Conservation (phyloP, 2,113 vertebrate genomes). For the Pantherophis guttatus region DNA sequence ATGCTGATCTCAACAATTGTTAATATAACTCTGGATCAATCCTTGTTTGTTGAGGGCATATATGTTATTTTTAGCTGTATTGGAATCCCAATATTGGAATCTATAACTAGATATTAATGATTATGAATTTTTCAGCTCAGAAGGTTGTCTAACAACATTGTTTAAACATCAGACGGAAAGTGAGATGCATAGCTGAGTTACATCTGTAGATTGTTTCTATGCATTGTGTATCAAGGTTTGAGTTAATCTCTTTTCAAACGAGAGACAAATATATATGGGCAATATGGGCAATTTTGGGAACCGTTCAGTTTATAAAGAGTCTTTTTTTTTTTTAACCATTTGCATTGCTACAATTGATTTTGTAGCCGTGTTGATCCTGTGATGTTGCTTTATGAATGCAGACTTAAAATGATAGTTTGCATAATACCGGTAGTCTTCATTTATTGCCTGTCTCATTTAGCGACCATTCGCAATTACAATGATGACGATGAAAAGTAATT, state of each 20-base stretch:
- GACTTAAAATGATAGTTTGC: neutral
- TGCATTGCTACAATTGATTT: neutral
- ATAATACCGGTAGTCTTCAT: neutral
- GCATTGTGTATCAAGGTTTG: neutral
- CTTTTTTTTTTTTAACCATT: neutral
- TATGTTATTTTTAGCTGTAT: neutral
- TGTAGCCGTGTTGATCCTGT: neutral
- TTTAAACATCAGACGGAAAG: neutral
- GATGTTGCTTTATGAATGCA: neutral
- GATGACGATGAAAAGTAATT: neutral
- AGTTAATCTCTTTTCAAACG: neutral
- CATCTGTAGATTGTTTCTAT: neutral
- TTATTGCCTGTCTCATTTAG: neutral
- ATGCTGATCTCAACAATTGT: neutral
- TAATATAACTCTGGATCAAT: neutral
- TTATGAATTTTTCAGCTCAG: neutral
- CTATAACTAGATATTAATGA: neutral
- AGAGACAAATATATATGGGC: neutral
- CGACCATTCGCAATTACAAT: neutral
- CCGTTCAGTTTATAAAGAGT: neutral
- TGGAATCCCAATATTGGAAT: neutral
- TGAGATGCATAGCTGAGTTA: neutral
- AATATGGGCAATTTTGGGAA: neutral
- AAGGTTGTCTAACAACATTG: neutral
- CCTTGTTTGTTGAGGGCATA: neutral